Conservation (phyloP, 2,888 invertebrate species). For the Drosophila eohydei region DNA sequence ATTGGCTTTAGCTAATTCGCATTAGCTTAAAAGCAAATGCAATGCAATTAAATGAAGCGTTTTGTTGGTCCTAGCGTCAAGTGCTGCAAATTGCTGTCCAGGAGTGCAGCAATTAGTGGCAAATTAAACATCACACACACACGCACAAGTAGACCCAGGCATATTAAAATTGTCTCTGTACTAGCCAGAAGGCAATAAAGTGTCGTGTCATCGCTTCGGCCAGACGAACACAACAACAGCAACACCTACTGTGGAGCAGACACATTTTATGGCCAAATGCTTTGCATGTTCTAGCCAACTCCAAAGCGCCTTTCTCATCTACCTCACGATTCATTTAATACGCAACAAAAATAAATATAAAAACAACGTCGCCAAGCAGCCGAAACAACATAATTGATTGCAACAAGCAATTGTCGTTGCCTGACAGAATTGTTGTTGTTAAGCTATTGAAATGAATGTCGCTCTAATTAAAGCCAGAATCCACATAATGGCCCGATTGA, state of each 20-base stretch:
- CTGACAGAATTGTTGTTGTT: constrained; percentile 15
- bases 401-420: constrained; percentile 9
- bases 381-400: constrained; percentile 36
- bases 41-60: constrained; percentile 32
- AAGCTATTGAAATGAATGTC: constrained; percentile 25
- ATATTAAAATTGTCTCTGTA: constrained; percentile 3
- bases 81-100: constrained; percentile 11
- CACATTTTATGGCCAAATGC: constrained; percentile 33
- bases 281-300: constrained; percentile 1
- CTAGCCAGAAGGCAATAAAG: constrained; percentile 35
- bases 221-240: constrained; percentile 14
- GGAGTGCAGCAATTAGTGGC: constrained; percentile 36
- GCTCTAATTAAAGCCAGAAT: constrained; percentile 37
- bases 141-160: neutral
- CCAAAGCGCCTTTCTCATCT: neutral
- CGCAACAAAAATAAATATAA: neutral
- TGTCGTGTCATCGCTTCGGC: constrained; percentile 23
- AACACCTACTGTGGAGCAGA: neutral
- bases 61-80: constrained; percentile 6
- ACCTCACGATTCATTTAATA: constrained; percentile 2
- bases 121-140: constrained; percentile 17
- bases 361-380: neutral
- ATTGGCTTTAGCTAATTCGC: constrained; percentile 12
- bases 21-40: constrained; percentile 18
- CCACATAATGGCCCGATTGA: constrained; percentile 24